phyloP scores from a whole-genome alignment of 1,140 invertebrate species.

The Arion vulgaris region DNA sequence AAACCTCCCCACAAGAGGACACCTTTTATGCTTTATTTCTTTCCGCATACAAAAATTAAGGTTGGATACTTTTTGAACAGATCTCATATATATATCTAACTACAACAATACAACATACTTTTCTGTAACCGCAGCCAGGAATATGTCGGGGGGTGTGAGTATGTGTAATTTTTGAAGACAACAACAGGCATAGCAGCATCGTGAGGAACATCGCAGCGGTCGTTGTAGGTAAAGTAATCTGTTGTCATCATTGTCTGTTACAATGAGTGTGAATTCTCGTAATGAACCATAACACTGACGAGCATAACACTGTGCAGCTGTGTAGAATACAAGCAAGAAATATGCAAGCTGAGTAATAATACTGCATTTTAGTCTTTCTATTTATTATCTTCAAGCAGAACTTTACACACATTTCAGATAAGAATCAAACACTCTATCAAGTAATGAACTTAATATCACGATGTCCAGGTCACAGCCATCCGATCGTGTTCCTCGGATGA shows the following conservation, averaged over 20 bases:
- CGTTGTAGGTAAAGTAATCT: slow-evolving; percentile 14
- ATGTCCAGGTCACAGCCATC: too few relatives aligned
- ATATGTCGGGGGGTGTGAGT: not conserved
- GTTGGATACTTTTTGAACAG: too few relatives aligned
- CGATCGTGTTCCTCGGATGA: too few relatives aligned
- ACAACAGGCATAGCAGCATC: slow-evolving; percentile 38
- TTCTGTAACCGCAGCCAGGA: slow-evolving; percentile 18
- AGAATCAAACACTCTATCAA: too few relatives aligned
- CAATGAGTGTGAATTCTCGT: not conserved
- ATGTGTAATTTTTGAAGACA: slow-evolving; percentile 38
- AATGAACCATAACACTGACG: slow-evolving; percentile 27
- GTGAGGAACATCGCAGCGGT: slow-evolving; percentile 27
- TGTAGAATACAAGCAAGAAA: not conserved
- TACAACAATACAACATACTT: not conserved
- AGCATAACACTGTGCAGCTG: slow-evolving; percentile 14
- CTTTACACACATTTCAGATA: too few relatives aligned
- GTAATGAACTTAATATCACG: too few relatives aligned
- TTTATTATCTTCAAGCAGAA: too few relatives aligned
- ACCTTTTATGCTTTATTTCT: too few relatives aligned
- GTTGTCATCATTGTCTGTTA: slow-evolving; percentile 25
- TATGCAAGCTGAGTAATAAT: not conserved
- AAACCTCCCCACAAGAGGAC: too few relatives aligned
- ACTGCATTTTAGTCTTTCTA: not conserved
- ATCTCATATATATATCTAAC: too few relatives aligned
- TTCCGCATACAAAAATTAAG: too few relatives aligned